Percentiles rank a stretch among this genome's conserved stretches.
Evolutionary conservation across 2,888 invertebrate species (phyloP).

Genomic region (Drosophila rellima): DNA sequence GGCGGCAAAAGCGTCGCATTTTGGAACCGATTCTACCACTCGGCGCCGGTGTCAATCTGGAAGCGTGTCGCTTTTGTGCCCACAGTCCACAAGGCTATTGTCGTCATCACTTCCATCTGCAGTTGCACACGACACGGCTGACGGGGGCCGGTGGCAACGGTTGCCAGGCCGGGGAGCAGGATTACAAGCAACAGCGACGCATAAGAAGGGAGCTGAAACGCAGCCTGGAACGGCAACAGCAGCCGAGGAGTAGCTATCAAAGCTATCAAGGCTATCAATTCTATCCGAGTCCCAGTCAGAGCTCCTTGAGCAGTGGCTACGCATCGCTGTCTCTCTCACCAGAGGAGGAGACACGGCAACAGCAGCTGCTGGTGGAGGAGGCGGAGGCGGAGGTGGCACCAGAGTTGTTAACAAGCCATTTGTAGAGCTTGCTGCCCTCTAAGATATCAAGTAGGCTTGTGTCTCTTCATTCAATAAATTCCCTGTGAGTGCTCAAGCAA

Average conservation of each 20-base stretch:
- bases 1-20: slow-evolving; percentile 70
- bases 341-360: slow-evolving; percentile 3
- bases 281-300: slow-evolving; percentile 43
- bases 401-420: slow-evolving; percentile 31
- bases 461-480: slow-evolving; percentile 39
- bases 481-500: slow-evolving; percentile 23
- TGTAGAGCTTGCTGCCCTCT: slow-evolving; percentile 18
- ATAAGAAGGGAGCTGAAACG: slow-evolving; percentile 79
- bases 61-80: slow-evolving; percentile 83
- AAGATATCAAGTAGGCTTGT: slow-evolving; percentile 28
- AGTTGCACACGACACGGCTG: slow-evolving; percentile 68
- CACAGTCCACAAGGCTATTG: slow-evolving; percentile 85
- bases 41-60: slow-evolving; percentile 62
- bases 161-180: slow-evolving; percentile 51
- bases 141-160: slow-evolving; percentile 10
- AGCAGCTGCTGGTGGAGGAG: slow-evolving; percentile 1
- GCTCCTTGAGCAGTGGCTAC: slow-evolving; percentile 70
- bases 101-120: slow-evolving; percentile 83
- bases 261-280: slow-evolving; percentile 49
- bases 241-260: slow-evolving; percentile 41
- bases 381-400: neutral
- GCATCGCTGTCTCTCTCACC: slow-evolving; percentile 50
- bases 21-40: slow-evolving; percentile 59
- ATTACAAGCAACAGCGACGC: slow-evolving; percentile 73
- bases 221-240: slow-evolving; percentile 76